phyloP scores from a whole-genome alignment of 2,113 vertebrate genomes.

The Cebus imitator region DNA sequence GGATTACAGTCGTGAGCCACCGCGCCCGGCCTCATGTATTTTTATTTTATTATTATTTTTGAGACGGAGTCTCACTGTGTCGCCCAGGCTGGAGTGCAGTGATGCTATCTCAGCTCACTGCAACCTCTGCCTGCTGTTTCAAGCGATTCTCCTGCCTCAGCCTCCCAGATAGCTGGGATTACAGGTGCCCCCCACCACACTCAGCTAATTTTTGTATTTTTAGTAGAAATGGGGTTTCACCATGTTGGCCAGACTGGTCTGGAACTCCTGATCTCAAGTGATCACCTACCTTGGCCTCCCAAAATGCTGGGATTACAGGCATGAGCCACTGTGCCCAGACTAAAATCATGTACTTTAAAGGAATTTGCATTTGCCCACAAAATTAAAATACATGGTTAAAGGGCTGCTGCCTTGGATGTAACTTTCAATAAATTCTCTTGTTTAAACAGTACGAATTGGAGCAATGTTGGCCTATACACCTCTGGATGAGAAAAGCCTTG shows the following conservation, averaged over 20 bases:
- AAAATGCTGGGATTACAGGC: not conserved
- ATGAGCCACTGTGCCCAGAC: no score
- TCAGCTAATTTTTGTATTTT: not conserved
- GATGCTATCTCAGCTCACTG: no score
- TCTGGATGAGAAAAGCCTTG: slow-evolving; percentile 97
- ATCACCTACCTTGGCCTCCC: not conserved
- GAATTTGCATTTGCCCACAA: not conserved
- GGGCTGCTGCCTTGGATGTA: not conserved
- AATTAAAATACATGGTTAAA: not conserved
- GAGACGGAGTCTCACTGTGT: no score
- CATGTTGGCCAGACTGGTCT: not conserved
- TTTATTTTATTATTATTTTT: no score
- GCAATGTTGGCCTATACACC: slow-evolving; percentile 99
- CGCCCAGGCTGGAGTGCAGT: no score
- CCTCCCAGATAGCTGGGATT: not conserved
- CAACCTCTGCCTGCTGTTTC: not conserved
- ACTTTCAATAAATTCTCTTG: not conserved
- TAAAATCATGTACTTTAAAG: not conserved
- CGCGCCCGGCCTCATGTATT: no score
- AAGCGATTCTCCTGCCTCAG: not conserved
- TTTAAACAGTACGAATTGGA: slow-evolving; percentile 93
- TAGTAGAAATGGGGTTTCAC: not conserved
- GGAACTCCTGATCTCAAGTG: not conserved
- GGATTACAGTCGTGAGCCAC: no score
- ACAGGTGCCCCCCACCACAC: not conserved